Evolutionary conservation across 1,140 invertebrate species (phyloP).

Genomic region (Dreissena rostriformis): DNA sequence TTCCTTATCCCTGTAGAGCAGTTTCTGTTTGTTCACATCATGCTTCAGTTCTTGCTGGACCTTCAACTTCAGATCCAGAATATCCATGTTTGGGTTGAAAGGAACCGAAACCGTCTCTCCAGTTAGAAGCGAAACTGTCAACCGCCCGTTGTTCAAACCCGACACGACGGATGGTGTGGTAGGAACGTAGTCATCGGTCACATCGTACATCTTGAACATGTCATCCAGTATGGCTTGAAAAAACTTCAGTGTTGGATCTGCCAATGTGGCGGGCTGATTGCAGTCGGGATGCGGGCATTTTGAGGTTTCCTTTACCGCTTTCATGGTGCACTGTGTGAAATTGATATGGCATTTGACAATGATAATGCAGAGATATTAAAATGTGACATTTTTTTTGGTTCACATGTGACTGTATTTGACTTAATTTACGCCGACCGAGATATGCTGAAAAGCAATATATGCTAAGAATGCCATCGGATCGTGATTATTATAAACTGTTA

Average conservation of each 20-base stretch:
- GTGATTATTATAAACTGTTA: too few relatives aligned
- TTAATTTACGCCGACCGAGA: neutral
- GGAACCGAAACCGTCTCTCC: conserved; percentile 53
- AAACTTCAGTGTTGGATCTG: conserved; percentile 17
- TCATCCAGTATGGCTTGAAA: conserved; percentile 56
- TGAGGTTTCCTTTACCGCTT: conserved; percentile 39
- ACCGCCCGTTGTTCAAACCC: neutral
- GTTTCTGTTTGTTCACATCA: conserved; percentile 57
- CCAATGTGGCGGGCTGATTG: neutral
- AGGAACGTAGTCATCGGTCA: neutral
- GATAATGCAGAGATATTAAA: neutral
- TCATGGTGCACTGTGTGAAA: conserved; percentile 52
- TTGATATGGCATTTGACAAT: neutral
- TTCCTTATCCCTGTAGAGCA: conserved; percentile 57
- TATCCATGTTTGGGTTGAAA: conserved; percentile 48
- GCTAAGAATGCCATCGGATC: neutral
- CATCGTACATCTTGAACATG: conserved; percentile 59
- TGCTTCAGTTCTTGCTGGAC: conserved; percentile 53
- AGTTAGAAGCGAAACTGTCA: conserved; percentile 58
- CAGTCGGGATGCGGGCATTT: conserved; percentile 59
- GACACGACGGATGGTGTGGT: conserved; percentile 11
- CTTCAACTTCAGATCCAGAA: conserved; percentile 48
- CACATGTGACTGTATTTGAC: neutral
- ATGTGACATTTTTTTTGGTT: neutral
- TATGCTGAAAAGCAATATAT: neutral